phyloP scores from a whole-genome alignment of 2,888 invertebrate species.

The Acanthosepion pharaonis region DNA sequence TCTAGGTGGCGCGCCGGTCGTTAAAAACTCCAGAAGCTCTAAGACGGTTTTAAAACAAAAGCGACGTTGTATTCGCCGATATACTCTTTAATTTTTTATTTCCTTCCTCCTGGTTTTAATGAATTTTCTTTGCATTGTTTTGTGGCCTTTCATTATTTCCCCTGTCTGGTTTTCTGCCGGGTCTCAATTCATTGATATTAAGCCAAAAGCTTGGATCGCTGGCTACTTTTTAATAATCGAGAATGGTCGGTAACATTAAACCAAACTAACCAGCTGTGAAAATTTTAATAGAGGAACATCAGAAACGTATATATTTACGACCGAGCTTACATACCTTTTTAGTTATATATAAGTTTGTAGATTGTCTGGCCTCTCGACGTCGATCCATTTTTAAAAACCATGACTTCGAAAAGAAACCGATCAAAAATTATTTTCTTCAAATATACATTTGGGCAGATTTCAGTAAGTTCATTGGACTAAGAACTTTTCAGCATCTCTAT shows the following conservation, averaged over 20 bases:
- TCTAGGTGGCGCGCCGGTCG: conserved; percentile 33
- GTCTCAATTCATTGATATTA: not conserved
- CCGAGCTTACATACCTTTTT: not conserved
- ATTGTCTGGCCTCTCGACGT: not conserved
- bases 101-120: not conserved
- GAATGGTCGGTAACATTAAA: not conserved
- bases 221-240: not conserved
- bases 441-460: too few relatives aligned
- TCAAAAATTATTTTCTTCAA: too few relatives aligned
- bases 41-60: not conserved
- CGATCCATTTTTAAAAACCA: too few relatives aligned
- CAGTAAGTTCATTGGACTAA: too few relatives aligned
- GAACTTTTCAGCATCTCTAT: too few relatives aligned
- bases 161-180: not conserved
- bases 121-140: conserved; percentile 21
- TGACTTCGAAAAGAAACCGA: too few relatives aligned
- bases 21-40: not conserved
- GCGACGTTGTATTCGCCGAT: not conserved
- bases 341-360: not conserved
- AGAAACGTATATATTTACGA: not conserved
- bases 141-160: not conserved
- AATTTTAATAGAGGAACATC: not conserved
- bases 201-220: not conserved
- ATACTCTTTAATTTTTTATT: not conserved
- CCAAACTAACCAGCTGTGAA: not conserved